phyloP scores from a whole-genome alignment of 2,113 vertebrate species.

The Hippocampus comes region DNA sequence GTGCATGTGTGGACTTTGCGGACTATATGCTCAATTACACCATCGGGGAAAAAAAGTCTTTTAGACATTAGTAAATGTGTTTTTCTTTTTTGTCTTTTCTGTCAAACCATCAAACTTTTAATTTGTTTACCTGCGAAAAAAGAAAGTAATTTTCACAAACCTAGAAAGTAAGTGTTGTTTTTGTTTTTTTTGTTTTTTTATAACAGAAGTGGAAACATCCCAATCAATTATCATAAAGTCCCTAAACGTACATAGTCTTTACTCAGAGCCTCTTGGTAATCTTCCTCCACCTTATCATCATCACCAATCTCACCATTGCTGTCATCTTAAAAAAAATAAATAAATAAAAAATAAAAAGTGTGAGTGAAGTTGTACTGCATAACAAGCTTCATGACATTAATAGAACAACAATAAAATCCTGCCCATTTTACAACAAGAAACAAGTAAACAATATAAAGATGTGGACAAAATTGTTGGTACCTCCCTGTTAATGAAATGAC shows the following conservation, averaged over 20 bases:
- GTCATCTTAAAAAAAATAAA: slow-evolving; percentile 1
- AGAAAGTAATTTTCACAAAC: background rate
- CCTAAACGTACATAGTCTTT: slow-evolving; percentile 12
- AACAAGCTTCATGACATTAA: no score
- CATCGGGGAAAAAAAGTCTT: background rate
- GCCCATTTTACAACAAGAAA: background rate
- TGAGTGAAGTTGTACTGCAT: background rate
- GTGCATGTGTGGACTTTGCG: background rate
- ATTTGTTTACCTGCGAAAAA: background rate
- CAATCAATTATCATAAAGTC: background rate
- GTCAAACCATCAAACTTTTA: background rate
- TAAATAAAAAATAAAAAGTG: background rate
- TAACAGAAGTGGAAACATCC: background rate
- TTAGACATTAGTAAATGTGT: background rate
- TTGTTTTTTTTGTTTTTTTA: background rate
- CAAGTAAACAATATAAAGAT: background rate
- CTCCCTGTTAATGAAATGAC: no score
- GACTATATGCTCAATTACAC: background rate
- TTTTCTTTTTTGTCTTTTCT: background rate
- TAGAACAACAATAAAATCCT: background rate
- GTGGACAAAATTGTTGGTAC: background rate
- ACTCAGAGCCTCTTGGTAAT: background rate
- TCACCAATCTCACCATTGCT: background rate
- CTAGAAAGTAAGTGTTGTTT: no score
- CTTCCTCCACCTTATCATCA: background rate